These are phyloP conservation scores for Himalopsyche kuldschensis DNA, from an alignment of 2,888 invertebrate genomes.

Conservation along the genomic window DNA sequence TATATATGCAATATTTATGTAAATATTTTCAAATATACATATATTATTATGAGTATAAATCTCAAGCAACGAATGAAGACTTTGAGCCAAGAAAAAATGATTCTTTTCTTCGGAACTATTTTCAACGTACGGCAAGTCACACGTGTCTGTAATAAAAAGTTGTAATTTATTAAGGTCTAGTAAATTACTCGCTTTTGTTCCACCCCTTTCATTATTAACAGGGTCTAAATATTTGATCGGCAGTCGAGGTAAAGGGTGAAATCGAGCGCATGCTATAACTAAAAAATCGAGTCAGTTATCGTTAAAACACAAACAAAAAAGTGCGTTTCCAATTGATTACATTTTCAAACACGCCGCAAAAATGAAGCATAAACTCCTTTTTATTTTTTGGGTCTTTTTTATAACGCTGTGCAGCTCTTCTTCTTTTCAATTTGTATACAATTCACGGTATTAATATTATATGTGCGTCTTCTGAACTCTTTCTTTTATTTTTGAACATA, in stretches of 20 bases:
- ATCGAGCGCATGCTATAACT: conserved; percentile 15
- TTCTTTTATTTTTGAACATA: too few relatives aligned
- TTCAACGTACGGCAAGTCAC: neutral
- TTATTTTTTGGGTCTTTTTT: too few relatives aligned
- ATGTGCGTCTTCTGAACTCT: too few relatives aligned
- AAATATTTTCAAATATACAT: too few relatives aligned
- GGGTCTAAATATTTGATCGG: conserved; percentile 14
- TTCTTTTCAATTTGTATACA: too few relatives aligned
- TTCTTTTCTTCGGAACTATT: neutral
- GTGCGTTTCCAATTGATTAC: conserved; percentile 20
- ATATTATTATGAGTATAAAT: too few relatives aligned
- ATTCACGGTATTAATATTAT: too few relatives aligned
- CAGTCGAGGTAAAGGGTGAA: conserved; percentile 9
- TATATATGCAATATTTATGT: too few relatives aligned
- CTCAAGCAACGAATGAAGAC: too few relatives aligned
- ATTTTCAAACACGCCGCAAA: neutral
- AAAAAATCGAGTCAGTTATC: conserved; percentile 9
- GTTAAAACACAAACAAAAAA: conserved; percentile 12
- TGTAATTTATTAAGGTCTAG: conserved; percentile 30
- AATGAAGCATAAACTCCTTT: neutral
- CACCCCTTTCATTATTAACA: conserved; percentile 14
- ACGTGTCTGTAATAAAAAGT: conserved; percentile 32
- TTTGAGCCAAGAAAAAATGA: too few relatives aligned
- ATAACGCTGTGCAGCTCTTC: too few relatives aligned
- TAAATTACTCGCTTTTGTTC: conserved; percentile 26